Base-by-base conservation (phyloP, 2,888 invertebrate genomes). In the Aphodius sticticus region DNA sequence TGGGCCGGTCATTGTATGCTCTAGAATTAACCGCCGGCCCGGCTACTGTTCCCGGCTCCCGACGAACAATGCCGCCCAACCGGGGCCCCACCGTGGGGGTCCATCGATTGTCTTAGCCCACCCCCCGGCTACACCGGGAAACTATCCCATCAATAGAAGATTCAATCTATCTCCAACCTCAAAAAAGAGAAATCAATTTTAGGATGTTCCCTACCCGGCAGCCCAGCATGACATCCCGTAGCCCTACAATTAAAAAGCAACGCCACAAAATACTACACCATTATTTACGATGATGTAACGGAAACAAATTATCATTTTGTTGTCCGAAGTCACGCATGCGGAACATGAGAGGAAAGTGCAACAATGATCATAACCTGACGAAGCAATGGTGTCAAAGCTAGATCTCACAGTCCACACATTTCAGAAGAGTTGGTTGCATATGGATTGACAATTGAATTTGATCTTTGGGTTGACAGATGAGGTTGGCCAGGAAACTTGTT, bases 1-100 rank as follows among this genome's bases (percentile, higher is more conserved):
- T 87, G 85, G 85, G 81, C 77, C 69, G 81, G 79, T 81, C 80
- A 82, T 83, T 83, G 83, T 83, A 70, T 76, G 78, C 81, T 71
- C 76, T 81, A 69, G 78, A 77, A 80, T 80, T 81, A 82, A 76
- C 77, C 77, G 78, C 35, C 69, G 74, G 74, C 15, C 69, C 72
- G 14, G 72, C 37, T 80, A 16, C 37, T 53, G 53, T 72, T 72
- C 79, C 69, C 77, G 69, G 80, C 70, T 38, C 71, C 12, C 6
- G 26, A 35, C 69, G 75, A 69, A 77, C 78, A 79, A 81, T 77
- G 79, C 76, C 77, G 76, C 74, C 79, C 12, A 69, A 74, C 79
- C 69, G 38, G 74, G 82, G 84, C 82, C 77, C 81, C 84, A 15
- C 74, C 69, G 69, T 69, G 74, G 37, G 78, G 37, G 7, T 53